Percentiles rank a stretch among this genome's conserved stretches.
Evolutionary conservation across 92 coral and sea anemone species (phyloP).

Genomic region (Heliopora coerulea): DNA sequence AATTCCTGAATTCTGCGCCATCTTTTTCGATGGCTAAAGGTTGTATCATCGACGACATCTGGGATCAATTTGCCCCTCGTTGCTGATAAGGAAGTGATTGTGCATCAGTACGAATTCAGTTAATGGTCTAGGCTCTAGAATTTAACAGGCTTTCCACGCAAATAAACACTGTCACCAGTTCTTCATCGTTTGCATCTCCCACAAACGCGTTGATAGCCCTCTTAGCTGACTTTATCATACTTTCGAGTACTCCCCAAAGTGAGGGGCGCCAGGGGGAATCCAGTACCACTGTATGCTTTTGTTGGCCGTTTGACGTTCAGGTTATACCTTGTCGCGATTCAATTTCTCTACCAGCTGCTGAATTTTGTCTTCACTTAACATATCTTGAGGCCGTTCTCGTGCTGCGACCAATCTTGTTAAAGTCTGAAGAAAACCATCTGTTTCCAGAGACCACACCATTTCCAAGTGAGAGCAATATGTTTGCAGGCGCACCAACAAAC

Average conservation of each 20-base stretch:
- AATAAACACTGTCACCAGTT: conserved; percentile 31
- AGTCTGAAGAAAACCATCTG: no score
- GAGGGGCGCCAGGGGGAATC: conserved; percentile 63
- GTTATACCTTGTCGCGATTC: conserved; percentile 44
- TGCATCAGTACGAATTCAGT: conserved; percentile 58
- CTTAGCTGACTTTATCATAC: conserved; percentile 62
- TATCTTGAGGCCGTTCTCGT: conserved; percentile 56
- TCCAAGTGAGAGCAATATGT: conserved; percentile 62
- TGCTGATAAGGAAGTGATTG: conserved; percentile 59
- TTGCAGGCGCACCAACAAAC: conserved; percentile 59
- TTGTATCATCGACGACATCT: conserved; percentile 45
- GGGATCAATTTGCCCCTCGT: conserved; percentile 68
- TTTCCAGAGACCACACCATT: conserved; percentile 58
- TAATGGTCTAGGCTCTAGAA: conserved; percentile 51
- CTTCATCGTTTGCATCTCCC: conserved; percentile 43
- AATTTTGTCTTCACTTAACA: conserved; percentile 59
- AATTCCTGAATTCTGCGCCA: conserved; percentile 59
- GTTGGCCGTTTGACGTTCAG: conserved; percentile 39
- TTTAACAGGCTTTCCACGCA: conserved; percentile 54
- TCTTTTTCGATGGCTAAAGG: conserved; percentile 42
- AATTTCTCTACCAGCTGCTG: conserved; percentile 32
- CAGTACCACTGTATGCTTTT: conserved; percentile 50
- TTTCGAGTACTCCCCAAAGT: conserved; percentile 63
- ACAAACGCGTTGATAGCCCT: conserved; percentile 47
- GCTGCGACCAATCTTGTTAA: conserved; percentile 52